Base-by-base conservation (phyloP, 2,797 vertebrate genomes). In the Bryconaethiops microstoma region DNA sequence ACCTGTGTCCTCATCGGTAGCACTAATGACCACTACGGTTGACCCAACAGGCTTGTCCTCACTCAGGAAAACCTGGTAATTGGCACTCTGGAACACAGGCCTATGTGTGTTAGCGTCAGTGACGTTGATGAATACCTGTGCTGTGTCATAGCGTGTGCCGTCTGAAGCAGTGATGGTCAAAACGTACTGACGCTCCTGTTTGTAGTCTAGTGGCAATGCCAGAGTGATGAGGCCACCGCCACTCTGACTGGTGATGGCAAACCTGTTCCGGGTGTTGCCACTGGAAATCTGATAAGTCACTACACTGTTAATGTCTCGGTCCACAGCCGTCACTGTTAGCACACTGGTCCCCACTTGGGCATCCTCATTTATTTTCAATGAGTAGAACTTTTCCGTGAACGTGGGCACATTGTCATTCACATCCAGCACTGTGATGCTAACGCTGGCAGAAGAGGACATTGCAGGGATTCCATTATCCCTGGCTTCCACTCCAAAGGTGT, bases 81-180 rank as follows among this genome's bases (percentile, higher is more conserved):
- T 96, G 4, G 95, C 94, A 86, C 95, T 97, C 89, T 96, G 96
- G 88, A 97, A 97, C 45, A 97, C 95, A 0, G 96, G 96, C 14
- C 95, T 92, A 77, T 97, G 96, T 0, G 96, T 97, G 84, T 97
- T 97, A 80, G 96, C 95, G 54, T 97, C 96, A 0, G 96, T 96
- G 75, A 97, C 91, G 0, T 97, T 97, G 85, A 97, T 94, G 79
- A 92, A 94, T 77, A 97, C 94, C 86, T 96, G 95, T 0, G 94
- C 94, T 0, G 95, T 95, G 89, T 96, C 96, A 19, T 93, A 92
- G 6, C 94, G 95, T 0, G 93, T 95, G 79, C 96, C 95, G 0
- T 97, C 96, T 0, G 96, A 97, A 0, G 96, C 96, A 0, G 94
- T 95, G 79, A 97, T 93, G 0, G 95, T 94, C 65, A 97, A 92